phyloP scores from a whole-genome alignment of 2,113 vertebrate genomes.

The Eleginops maclovinus region DNA sequence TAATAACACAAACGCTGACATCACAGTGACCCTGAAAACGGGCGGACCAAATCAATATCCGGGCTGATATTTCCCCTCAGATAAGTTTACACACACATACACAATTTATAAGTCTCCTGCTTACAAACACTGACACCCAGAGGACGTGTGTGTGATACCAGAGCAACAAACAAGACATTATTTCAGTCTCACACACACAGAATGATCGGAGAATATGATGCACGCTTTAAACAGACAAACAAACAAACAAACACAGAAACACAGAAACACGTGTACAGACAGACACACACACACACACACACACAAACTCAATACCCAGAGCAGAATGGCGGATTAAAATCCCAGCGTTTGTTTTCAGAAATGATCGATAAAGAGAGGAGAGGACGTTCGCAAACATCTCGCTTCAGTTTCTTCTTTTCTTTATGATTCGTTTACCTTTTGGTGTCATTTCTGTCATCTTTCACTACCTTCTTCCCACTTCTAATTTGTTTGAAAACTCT shows the following conservation, averaged over 20 bases:
- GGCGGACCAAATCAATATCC: conserved; percentile 45
- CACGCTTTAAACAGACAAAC: background rate
- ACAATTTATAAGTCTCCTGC: conserved; percentile 55
- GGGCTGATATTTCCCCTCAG: conserved; percentile 63
- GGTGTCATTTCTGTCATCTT: background rate
- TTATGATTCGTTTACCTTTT: background rate
- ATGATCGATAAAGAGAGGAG: conserved; percentile 64
- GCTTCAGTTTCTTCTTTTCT: too few relatives aligned
- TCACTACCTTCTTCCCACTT: background rate
- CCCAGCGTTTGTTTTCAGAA: conserved; percentile 76
- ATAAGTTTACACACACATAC: conserved; percentile 62
- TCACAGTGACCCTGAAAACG: conserved; percentile 72
- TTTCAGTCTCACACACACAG: conserved; percentile 27
- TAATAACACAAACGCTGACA: conserved; percentile 76
- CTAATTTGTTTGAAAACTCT: background rate
- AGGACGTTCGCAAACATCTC: background rate
- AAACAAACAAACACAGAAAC: background rate
- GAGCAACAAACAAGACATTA: conserved; percentile 50
- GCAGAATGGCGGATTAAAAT: conserved; percentile 69
- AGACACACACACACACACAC: background rate
- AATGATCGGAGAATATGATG: conserved; percentile 13
- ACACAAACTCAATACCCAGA: conserved; percentile 50
- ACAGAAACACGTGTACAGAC: background rate
- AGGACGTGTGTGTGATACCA: conserved; percentile 60
- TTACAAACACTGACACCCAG: conserved; percentile 80